phyloP scores from a whole-genome alignment of 30 jellyfish, hydroid and myxozoan genomes.

The Hydractinia echinata region DNA sequence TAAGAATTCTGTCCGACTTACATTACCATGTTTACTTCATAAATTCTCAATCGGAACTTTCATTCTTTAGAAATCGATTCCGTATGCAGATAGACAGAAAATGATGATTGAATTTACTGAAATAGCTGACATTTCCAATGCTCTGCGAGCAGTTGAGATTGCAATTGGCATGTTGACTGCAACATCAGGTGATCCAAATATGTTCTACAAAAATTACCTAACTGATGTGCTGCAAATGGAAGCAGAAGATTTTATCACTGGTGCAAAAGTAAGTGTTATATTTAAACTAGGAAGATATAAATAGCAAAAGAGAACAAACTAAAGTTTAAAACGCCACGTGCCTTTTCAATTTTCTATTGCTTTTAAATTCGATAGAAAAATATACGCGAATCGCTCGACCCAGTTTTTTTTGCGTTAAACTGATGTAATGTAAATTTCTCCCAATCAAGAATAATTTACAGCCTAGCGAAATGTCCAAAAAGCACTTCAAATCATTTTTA shows the following conservation, averaged over 20 bases:
- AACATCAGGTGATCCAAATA: slow-evolving; percentile 49
- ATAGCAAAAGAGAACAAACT: too few species aligned
- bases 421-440: too few species aligned
- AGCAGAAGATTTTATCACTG: slow-evolving; percentile 22
- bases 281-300: neutral
- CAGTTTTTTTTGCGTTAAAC: too few species aligned
- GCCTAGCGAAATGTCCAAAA: too few species aligned
- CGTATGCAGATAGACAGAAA: slow-evolving; percentile 37
- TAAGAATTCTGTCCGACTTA: neutral
- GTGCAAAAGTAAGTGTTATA: slow-evolving; percentile 48
- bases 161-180: slow-evolving; percentile 51
- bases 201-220: slow-evolving; percentile 40
- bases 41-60: too few species aligned
- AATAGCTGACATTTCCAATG: slow-evolving; percentile 55
- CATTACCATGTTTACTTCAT: neutral
- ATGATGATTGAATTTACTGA: slow-evolving; percentile 50
- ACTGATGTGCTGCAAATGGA: slow-evolving; percentile 51
- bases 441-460: too few species aligned
- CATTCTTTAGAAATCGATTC: slow-evolving; percentile 35
- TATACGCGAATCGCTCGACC: too few species aligned
- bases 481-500: too few species aligned
- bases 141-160: slow-evolving; percentile 61
- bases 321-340: too few species aligned
- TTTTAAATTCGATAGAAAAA: too few species aligned
- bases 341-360: too few species aligned